Base-by-base conservation (phyloP, 2,113 vertebrate genomes). In the Cyrtonyx montezumae region DNA sequence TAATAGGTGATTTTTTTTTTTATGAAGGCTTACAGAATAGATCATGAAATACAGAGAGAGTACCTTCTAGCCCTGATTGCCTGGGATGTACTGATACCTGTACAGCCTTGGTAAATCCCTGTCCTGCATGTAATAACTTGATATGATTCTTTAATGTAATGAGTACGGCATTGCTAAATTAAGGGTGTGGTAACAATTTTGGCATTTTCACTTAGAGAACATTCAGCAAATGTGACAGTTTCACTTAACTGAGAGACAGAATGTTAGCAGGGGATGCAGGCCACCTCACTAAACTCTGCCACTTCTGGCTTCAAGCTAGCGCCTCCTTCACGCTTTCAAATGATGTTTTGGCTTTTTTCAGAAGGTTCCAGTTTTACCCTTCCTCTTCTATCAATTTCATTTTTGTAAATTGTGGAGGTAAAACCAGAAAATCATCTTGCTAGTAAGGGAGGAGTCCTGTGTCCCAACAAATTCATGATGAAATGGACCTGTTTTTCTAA, bases 281-380 rank as follows among this genome's bases (percentile, higher is more conserved):
- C 34, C 32, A 28, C 19, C 20, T 55, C 25, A 15, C n/a, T 55
- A 51, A 68, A 10, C 34, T 34, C 49, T 79, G 9, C 48, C 36
- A 0, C 0, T 68, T 43, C 56, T 53, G n/a, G 7, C 8, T 22
- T 78, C 69, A 37, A 62, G 32, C 34, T 34, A 49, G 51, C 28
- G 40, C 19, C 14, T 85, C 10, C 34, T 68, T 8, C 48, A 13
- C 45, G 21, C 58, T 42, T 76, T 68, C 36, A 79, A 10, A 2
- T 9, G 21, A 21, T 21, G 51, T 56, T 53, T 23, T 8, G 1
- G 3, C 16, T 26, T 9, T 68, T 42, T 79, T 46, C 28, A 19
- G 30, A 8, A 74, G 36, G 11, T 84, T 66, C 5, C 32, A 42
- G 45, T 30, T 59, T 65, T 83, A 4, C 28, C 26, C 23, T 15